A percentile compares a stretch with the other conserved stretches of the same genome.
phyloP scores from a whole-genome alignment of 2,113 vertebrate species.

The Sander lucioperca region DNA sequence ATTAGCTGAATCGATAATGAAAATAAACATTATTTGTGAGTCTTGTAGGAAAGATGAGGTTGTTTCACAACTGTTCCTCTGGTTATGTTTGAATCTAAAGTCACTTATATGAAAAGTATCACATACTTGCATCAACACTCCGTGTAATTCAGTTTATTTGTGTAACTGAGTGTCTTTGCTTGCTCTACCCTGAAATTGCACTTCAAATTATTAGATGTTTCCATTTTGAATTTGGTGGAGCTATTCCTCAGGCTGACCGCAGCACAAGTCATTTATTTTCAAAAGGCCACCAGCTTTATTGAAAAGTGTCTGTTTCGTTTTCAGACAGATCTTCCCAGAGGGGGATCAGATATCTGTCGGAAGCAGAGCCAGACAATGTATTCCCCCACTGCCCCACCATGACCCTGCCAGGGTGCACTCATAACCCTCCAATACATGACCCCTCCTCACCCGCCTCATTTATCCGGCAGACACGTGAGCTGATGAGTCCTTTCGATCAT shows the following conservation, averaged over 20 bases:
- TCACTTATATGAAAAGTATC: conserved; percentile 16
- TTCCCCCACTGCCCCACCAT: conserved; percentile 40
- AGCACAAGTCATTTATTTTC: conserved; percentile 53
- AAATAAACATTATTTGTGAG: not conserved
- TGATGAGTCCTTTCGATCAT: conserved; percentile 57
- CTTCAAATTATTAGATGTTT: conserved; percentile 24
- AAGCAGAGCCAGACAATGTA: conserved; percentile 57
- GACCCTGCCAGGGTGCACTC: conserved; percentile 41
- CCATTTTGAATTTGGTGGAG: not conserved
- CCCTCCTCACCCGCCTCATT: conserved; percentile 31
- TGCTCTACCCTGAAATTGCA: not conserved
- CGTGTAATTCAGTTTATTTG: conserved; percentile 28
- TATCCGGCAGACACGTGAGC: conserved; percentile 56
- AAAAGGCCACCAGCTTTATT: conserved; percentile 68
- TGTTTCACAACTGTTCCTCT: not conserved
- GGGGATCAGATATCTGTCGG: conserved; percentile 72
- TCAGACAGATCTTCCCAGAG: conserved; percentile 60
- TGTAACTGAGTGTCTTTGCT: conserved; percentile 5
- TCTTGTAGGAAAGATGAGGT: not conserved
- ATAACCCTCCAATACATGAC: conserved; percentile 11
- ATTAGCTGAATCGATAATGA: not conserved
- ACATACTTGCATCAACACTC: conserved; percentile 16
- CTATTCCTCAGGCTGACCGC: conserved; percentile 32
- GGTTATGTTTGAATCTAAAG: conserved; percentile 9
- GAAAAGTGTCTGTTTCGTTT: conserved; percentile 72